Evolutionary conservation across 2,113 vertebrate species (phyloP).

Genomic region (Montifringilla adamsi): DNA sequence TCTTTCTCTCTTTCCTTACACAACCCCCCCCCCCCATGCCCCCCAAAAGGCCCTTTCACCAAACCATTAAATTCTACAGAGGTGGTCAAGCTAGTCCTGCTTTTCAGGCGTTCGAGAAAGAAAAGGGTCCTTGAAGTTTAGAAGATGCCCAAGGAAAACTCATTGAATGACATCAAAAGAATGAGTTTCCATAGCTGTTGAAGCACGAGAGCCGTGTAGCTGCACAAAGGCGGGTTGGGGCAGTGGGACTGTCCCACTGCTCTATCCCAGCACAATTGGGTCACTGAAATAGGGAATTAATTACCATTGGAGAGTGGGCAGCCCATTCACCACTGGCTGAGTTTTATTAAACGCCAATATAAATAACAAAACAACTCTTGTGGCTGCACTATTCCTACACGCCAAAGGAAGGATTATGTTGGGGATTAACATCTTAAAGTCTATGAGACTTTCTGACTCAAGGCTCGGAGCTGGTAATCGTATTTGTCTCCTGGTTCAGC

Average conservation of each 20-base stretch:
- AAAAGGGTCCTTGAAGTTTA: conserved; percentile 86
- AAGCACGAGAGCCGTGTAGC: conserved; percentile 82
- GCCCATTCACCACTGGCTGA: conserved; percentile 80
- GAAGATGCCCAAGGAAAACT: conserved; percentile 85
- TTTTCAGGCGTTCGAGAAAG: conserved; percentile 78
- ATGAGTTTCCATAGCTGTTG: conserved; percentile 83
- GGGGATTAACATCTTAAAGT: conserved; percentile 87
- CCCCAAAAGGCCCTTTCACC: conserved; percentile 70
- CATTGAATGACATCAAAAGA: conserved; percentile 87
- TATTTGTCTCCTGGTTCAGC: conserved; percentile 84
- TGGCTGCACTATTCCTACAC: conserved; percentile 83
- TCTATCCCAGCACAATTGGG: conserved; percentile 85
- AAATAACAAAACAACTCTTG: conserved; percentile 89
- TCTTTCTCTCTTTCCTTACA: conserved; percentile 62
- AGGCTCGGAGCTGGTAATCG: conserved; percentile 83
- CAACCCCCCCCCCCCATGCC: neutral
- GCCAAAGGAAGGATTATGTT: conserved; percentile 85
- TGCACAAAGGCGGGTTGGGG: conserved; percentile 78
- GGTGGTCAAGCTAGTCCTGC: conserved; percentile 81
- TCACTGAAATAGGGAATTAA: conserved; percentile 89
- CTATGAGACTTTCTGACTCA: conserved; percentile 89
- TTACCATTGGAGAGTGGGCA: conserved; percentile 86
- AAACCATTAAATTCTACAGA: conserved; percentile 84
- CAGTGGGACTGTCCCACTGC: conserved; percentile 77
- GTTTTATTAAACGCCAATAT: conserved; percentile 90